Base-by-base conservation (phyloP, 2,797 vertebrate genomes). In the Malurus splendens region DNA sequence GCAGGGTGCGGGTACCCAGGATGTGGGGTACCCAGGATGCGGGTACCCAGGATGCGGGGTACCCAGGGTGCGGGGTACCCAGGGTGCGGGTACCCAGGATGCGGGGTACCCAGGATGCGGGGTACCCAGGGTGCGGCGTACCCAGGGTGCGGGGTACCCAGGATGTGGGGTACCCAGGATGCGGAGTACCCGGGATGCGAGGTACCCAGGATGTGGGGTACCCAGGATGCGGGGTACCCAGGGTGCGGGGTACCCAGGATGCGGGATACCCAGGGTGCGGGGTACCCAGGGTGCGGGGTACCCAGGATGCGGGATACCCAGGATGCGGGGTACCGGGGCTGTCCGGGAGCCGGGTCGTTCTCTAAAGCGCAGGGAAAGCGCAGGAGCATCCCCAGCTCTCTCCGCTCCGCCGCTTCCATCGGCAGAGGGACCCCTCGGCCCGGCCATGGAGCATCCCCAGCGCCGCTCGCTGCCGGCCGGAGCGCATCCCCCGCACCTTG, bases 381-480 rank as follows among this genome's bases (percentile, higher is more conserved):
- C n/a, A 1, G 78, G 50, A 17, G 7, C 65, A 20, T 38, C 4
- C 47, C 13, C 18, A 1, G 62, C 79, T 39, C 45, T 0, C 79
- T 39, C 45, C 0, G 15, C 64, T 79, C 19, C 51, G 25, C 93
- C 67, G 36, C 47, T 75, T 70, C 11, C 47, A 76, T 78, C 96
- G 86, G 27, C 93, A 96, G 96, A 83, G 94, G 96, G 93, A 95
- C 85, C 93, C 93, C 94, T 92, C 87, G 78, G 23, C 62, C 76
- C 90, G 74, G 88, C 17, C 82, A 68, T 6, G 52, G n/a, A 36
- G 36, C 36, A 36, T 39, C n/a, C 70, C 6, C 54, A 3, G 62
- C 19, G 4, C 55, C 14, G 60, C 52, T 32, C 18, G 5, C 39
- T 2, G 71, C 54, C 10, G 54, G 45, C 32, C 39, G 54, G 44